Base-by-base conservation (phyloP, 2,888 invertebrate genomes). In the Epinotia brunnichana region DNA sequence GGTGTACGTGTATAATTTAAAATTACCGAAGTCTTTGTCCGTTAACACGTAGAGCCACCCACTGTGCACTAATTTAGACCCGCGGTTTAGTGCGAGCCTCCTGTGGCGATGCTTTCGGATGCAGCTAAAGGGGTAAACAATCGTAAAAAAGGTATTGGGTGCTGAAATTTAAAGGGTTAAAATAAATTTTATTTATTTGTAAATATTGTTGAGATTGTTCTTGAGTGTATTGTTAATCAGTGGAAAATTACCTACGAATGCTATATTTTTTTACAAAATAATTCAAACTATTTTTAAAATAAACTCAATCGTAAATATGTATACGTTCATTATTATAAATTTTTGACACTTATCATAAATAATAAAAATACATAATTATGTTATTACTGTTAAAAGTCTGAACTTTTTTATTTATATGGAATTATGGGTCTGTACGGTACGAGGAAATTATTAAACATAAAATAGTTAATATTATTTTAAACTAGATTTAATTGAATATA, bases 51-150 rank as follows among this genome's bases (percentile, higher is more conserved):
- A 75, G 76, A 77, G 71, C 82, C 83, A 70, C 92, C 90, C 77
- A 85, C 83, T 81, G 91, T 72, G 90, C 83, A 48, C 77, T 90
- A 91, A 90, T 90, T 88, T 83, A 78, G 75, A 87, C 73, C 87
- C 78, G 79, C 86, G 85, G 88, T 86, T 81, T 70, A 77, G 81
- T 83, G 82, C 86, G 83, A 86, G 82, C 70, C 83, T 81, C 90
- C 89, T 75, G 85, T 78, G 74, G 89, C 63, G 86, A 73, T 60
- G 75, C 76, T 78, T 76, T 77, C 74, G 75, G 79, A 75, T 76
- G 74, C 78, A 79, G 81, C 80, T 80, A 80, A 83, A 80, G 83
- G 84, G 83, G 82, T 85, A 82, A 81, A 81, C 81, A 81, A 80
- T 59, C 48, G 56, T 15, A 7, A 21, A 29, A 59, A 63, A 69